Base-by-base conservation (phyloP, 1,140 invertebrate species). In the Drosophila novamexicana region DNA sequence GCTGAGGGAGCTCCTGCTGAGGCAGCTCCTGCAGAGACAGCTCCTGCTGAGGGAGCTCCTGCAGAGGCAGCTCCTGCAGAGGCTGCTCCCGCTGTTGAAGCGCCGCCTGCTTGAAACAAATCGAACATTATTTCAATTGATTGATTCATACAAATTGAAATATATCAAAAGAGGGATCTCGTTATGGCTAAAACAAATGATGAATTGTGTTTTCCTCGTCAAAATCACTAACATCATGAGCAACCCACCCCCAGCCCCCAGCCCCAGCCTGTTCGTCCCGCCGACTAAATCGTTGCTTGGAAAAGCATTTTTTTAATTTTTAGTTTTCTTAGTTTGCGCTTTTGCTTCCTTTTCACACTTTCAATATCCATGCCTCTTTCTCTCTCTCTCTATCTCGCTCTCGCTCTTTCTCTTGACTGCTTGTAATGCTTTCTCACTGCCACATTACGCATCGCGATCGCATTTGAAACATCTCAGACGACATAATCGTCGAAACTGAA, bases 401-500 rank as follows among this genome's bases (percentile, higher is more conserved):
- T 56, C 18, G 12, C 16, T 56, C 64, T 36, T 50, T 56, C 47
- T 53, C 42, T 29, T 66, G 63, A 79, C 77, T 76, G 80, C 84
- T 79, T 80, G 36, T 58, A 36, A 76, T 67, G 77, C 84, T 70
- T 73, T 71, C 63, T 63, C 67, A 75, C 73, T 72, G 61, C 76
- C 57, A 67, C 65, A 64, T 53, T 29, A 36, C 64, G 45, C 58
- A 53, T 66, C 65, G 47, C 59, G 42, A 56, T 69, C 61, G 70
- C 52, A 49, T 82, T 62, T 32, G 52, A 64, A 75, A 45, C 49
- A 61, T 34, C 81, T 86, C 96, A 99, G 98, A 99, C 96, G 98
- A 99, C 93, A 95, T 99, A 93, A 97, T 99, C 93, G 95, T 95
- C 93, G 98, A 99, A 94, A 99, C 98, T 94, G 98, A 99, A 94